Evolutionary conservation across 1,140 invertebrate species (phyloP), one percentile per base, ranked within the genome.

Genomic region (Diachasmimorpha longicaudata): DNA sequence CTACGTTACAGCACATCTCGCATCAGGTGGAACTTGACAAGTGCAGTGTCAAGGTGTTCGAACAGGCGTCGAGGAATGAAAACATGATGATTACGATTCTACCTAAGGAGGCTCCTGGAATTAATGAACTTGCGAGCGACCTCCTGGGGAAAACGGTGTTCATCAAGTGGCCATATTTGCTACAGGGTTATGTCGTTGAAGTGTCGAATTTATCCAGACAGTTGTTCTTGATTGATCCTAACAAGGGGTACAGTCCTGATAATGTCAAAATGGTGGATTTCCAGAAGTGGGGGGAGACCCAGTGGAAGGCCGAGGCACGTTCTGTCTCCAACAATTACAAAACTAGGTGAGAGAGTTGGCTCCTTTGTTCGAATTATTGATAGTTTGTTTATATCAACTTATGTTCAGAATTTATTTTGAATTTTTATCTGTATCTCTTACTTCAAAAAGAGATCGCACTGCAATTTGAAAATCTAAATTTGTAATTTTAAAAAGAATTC

Each of bases 101-200:
- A 36, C 86, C 89, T 0, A 84, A 90, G 11, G 77, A 82, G 19
- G 79, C 85, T 4, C 77, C 79, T 4, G 81, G 89, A 36, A 46
- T 88, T n/a, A 75, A 80, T n/a, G 79, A 84, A 75, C 85, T 94
- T 5, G 92, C 93, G 6, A 82, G 90, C 0, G 86, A 94, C 37
- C 84, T 95, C 46, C 82, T 98, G 13, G 95, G 94, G 0, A 93
- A 94, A 82, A 89, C 88, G 23, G 91, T 98, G 0, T 95, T 92
- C 89, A 94, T 96, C 0, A 91, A 91, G 4, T 99, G 97, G 97
- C 97, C 98, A 5, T 95, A 97, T 90, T 89, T 99, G 23, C 90
- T 92, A 37, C 95, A 96, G 87, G 95, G 85, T 5, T 90, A 79
- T 16, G 85, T 88, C 0, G 23, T 86, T 0, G 83, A 69, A 1